Conservation (phyloP, 2,797 vertebrate species). For the Crypturellus tataupa region DNA sequence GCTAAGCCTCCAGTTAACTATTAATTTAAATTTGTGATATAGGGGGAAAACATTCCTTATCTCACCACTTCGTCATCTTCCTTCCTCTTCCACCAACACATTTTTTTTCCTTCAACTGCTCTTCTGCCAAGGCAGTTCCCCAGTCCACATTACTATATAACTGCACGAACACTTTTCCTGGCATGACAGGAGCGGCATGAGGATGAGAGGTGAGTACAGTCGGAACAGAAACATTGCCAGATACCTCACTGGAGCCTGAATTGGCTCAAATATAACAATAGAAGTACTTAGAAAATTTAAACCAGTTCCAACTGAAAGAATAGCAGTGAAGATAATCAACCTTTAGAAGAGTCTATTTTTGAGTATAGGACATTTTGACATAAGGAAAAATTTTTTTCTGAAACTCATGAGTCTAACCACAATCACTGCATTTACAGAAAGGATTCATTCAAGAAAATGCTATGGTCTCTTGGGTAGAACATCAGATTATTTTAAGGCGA, state of each 20-base stretch:
- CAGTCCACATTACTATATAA: neutral
- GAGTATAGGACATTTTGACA: neutral
- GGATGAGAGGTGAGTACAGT: neutral
- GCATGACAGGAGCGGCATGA: neutral
- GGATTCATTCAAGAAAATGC: neutral
- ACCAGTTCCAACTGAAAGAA: neutral
- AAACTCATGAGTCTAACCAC: neutral
- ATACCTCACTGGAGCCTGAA: neutral
- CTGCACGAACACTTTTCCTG: neutral
- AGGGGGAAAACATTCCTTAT: neutral
- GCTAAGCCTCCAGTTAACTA: neutral
- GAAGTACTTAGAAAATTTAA: neutral
- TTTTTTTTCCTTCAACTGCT: neutral
- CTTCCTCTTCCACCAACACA: neutral
- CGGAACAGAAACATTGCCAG: neutral
- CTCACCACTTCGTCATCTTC: neutral
- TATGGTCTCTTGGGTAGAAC: neutral
- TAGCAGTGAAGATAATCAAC: neutral
- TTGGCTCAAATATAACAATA: neutral
- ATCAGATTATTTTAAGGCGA: neutral
- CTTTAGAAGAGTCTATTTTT: neutral
- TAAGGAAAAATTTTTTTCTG: neutral
- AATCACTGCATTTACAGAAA: neutral
- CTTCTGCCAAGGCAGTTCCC: neutral
- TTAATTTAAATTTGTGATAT: neutral